Evolutionary conservation across 2,888 invertebrate genomes (phyloP), one percentile per base, ranked within the genome.

Genomic region (Sarcophaga variegata): DNA sequence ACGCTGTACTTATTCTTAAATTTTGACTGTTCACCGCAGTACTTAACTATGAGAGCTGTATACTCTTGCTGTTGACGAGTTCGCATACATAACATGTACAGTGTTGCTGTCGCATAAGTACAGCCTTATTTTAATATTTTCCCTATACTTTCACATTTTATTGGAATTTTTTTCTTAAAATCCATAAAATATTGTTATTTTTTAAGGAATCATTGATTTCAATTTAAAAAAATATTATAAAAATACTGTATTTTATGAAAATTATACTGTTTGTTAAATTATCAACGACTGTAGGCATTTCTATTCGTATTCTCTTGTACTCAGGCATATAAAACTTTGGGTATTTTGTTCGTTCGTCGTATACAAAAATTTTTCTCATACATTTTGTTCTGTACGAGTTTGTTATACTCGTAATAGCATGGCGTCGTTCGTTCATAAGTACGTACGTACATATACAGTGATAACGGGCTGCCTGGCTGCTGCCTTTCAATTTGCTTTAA

Each of bases 11-110:
- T 87, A 80, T 74, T 81, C 81, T 75, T 37, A 79, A 84, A 76
- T 62, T 84, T 76, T 62, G 4, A 87, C 87, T 87, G 87, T 87
- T 72, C 47, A 62, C 81, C 79, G 76, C 82, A 82, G 84, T 84
- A 82, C 81, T 72, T 79, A 79, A 76, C 76, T 63, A 72, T 84
- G 81, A 87, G 87, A 84, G 78, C 60, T 72, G 64, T 59, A 45
- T 81, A 76, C 83, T 84, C 81, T 76, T 76, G 79, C 78, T 84
- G 72, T 54, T 67, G 67, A 76, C 63, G 87, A 84, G 71, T 84
- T 87, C 81, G 64, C 63, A 82, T 87, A 82, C 81, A 84, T 84
- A 84, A 87, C 79, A 76, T 64, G 14, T 59, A 87, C 87, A 87
- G 87, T 81, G 47, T 25, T 54, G 22, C 4, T 12, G 14, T 60